Base-by-base conservation (phyloP, 2,888 invertebrate genomes). In the Macroteleia sp. region DNA sequence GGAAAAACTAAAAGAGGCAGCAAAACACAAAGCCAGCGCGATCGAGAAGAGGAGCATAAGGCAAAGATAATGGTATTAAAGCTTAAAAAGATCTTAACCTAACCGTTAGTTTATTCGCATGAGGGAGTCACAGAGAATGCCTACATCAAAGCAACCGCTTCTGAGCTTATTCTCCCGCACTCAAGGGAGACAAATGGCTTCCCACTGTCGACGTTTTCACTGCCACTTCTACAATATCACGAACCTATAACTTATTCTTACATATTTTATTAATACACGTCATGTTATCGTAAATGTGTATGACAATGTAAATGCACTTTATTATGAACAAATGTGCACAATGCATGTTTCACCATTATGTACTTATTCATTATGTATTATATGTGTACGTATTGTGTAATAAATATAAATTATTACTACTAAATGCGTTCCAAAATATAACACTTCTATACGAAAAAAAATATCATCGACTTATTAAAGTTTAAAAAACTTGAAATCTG, bases 61-160 rank as follows among this genome's bases (percentile, higher is more conserved):
- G 84, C 83, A 86, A 85, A 87, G 85, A 87, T 89, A 89, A 89
- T 87, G 86, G 88, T 83, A 89, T 89, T 88, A 89, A 86, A 85
- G 86, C 86, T 87, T 88, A 86, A 88, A 88, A 89, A 88, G 88
- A 87, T 85, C 86, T 87, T 86, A 86, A 86, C 87, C 87, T 89
- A 89, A 89, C 87, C 87, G 87, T 88, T 88, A 88, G 89, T 89
- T 89, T 89, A 89, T 89, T 88, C 89, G 89, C 89, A 89, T 89
- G 89, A 90, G 89, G 88, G 88, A 90, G 89, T 88, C 87, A 84
- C 84, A 81, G 82, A 88, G 89, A 88, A 88, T 88, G 87, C 88
- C 87, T 88, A 89, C 86, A 88, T 89, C 89, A 90, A 90, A 90
- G 88, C 82, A 75, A 78, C 87, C 89, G 89, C 86, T 86, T 84